phyloP scores from a whole-genome alignment of 1,140 invertebrate genomes.

The Philopotamus ludificatus region DNA sequence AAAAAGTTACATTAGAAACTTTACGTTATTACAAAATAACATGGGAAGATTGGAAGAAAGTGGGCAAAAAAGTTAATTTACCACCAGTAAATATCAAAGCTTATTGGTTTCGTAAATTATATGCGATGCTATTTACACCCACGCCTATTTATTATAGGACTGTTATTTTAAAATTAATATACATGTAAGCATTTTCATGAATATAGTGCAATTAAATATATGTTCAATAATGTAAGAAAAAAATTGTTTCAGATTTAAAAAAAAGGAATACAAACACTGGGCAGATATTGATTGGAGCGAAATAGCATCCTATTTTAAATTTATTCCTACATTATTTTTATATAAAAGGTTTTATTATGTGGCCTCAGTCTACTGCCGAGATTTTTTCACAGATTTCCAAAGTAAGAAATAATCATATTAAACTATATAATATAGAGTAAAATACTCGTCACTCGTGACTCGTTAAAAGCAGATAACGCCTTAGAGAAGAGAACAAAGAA shows the following conservation, averaged over 20 bases:
- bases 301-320: conserved; percentile 15
- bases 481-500: no score
- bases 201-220: conserved; percentile 3
- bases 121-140: conserved; percentile 30
- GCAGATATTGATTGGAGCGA: conserved; percentile 27
- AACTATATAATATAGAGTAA: neutral
- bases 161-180: conserved; percentile 20
- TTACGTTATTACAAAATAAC: conserved; percentile 14
- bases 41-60: conserved; percentile 10
- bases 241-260: conserved; percentile 21
- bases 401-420: conserved; percentile 7
- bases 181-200: conserved; percentile 19
- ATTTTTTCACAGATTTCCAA: conserved; percentile 1
- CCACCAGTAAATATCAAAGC: conserved; percentile 23
- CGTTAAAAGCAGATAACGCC: no score
- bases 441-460: no score
- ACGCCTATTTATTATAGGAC: conserved; percentile 13
- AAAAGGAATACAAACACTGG: conserved; percentile 24
- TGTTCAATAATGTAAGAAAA: neutral
- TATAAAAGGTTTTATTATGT: conserved; percentile 30
- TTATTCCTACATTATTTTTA: conserved; percentile 22
- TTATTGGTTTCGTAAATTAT: conserved; percentile 32
- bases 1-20: conserved; percentile 1
- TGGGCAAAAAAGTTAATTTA: conserved; percentile 18
- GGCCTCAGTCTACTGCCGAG: neutral